These are phyloP conservation scores for Drosophila ezoana DNA, from an alignment of 2,888 invertebrate genomes.

Conservation along the genomic window DNA sequence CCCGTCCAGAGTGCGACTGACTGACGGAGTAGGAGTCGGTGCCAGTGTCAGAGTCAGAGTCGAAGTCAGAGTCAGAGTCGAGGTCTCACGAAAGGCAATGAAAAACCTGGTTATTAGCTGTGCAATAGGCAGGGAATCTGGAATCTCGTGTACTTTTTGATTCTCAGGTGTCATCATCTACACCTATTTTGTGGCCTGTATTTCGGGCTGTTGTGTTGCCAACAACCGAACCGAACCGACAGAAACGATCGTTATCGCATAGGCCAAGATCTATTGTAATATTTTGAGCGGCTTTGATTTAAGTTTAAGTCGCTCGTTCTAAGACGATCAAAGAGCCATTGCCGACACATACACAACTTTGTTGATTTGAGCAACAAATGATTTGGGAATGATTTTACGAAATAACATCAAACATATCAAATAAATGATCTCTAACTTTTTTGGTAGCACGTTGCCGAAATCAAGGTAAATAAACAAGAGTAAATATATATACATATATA, in stretches of 20 bases:
- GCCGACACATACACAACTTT: slow-evolving; percentile 69
- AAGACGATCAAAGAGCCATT: slow-evolving; percentile 76
- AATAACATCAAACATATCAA: slow-evolving; percentile 73
- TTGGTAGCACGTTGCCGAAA: slow-evolving; percentile 57
- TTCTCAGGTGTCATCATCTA: slow-evolving; percentile 84
- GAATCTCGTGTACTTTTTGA: slow-evolving; percentile 53
- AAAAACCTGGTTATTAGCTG: slow-evolving; percentile 71
- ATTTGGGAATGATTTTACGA: slow-evolving; percentile 83
- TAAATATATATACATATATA: slow-evolving; percentile 5
- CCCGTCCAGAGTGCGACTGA: slow-evolving; percentile 41
- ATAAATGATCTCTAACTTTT: slow-evolving; percentile 83
- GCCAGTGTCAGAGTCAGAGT: slow-evolving; percentile 8
- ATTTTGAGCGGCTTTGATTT: slow-evolving; percentile 77
- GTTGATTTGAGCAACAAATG: slow-evolving; percentile 82
- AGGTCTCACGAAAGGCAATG: slow-evolving; percentile 63
- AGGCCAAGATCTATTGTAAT: slow-evolving; percentile 67
- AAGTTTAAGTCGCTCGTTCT: slow-evolving; percentile 79
- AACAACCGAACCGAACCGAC: slow-evolving; percentile 26
- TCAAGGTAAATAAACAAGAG: background rate
- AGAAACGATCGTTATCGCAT: slow-evolving; percentile 75
- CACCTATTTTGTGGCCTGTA: slow-evolving; percentile 66
- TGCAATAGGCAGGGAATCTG: slow-evolving; percentile 37
- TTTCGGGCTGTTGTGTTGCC: slow-evolving; percentile 38
- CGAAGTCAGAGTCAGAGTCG: slow-evolving; percentile 17
- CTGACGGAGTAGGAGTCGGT: slow-evolving; percentile 28